Base-by-base conservation (phyloP, 2,888 invertebrate genomes). In the Anoncus sp. region DNA sequence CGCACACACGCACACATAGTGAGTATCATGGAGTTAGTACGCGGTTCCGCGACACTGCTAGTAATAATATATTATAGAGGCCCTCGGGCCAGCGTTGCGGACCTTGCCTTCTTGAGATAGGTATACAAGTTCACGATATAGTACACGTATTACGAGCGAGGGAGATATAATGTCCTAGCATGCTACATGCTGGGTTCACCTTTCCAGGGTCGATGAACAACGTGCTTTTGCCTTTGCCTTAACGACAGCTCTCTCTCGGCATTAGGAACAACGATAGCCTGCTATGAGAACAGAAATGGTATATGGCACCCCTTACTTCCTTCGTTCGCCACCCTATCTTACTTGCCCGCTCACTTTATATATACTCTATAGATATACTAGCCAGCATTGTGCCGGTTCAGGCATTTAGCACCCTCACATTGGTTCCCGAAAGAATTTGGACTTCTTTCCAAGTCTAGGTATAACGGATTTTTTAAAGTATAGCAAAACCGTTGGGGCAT, bases 1-100 rank as follows among this genome's bases (percentile, higher is more conserved):
- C 43, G 7, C 18, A 16, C 35, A 45, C 38, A 57, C 47, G 22
- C 10, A 51, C 20, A 9, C 27, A 45, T 16, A 43, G 14, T 40
- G 16, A 65, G 65, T 62, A 72, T 51, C 55, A 62, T 40, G 43
- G 31, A 47, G 31, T 51, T 65, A 60, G 65, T 70, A 59, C 35
- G 57, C 65, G 49, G 63, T 59, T 66, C 20, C 49, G 45, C 67
- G 69, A 43, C 70, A 60, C 66, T 72, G 67, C 76, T 67, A 49
- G 79, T 79, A 79, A 80, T 79, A 80, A 79, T 80, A 80, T 75
- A 79, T 80, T 79, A 76, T 73, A 69, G 71, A 75, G 79, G 38
- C 65, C 71, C 67, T 43, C 59, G 47, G 72, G 53, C 66, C 53
- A 55, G 47, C 53, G 55, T 12, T 38, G 55, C 47, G 66, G 62